Evolutionary conservation across 2,113 vertebrate species (phyloP).

Genomic region (Dascyllus trimaculatus): DNA sequence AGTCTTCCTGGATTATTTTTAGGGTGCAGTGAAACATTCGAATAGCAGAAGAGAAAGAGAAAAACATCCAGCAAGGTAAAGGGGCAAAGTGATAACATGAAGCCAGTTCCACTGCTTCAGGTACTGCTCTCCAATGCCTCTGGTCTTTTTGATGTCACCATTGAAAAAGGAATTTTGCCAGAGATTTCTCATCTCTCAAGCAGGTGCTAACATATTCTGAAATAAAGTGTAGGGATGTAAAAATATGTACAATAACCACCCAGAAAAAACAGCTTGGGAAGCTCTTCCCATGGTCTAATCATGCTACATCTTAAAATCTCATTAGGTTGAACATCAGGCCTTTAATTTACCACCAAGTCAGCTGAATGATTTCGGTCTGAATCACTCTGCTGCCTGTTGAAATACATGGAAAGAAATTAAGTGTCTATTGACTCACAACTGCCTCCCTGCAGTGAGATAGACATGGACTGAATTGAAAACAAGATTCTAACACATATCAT

Average conservation of each 20-base stretch:
- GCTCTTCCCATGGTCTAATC: neutral
- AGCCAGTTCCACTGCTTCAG: neutral
- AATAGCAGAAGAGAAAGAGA: neutral
- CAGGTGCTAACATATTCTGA: neutral
- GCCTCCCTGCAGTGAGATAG: neutral
- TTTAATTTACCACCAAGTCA: neutral
- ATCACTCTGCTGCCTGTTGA: neutral
- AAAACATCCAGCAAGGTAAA: neutral
- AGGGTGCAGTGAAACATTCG: neutral
- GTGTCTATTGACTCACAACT: neutral
- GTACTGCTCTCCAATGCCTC: no score
- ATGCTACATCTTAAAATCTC: neutral
- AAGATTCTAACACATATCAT: neutral
- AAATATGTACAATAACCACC: neutral
- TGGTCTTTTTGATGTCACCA: neutral
- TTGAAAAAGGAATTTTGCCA: neutral
- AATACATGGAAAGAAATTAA: constrained; percentile 4
- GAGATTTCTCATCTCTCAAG: neutral
- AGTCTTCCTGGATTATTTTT: neutral
- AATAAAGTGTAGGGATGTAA: neutral
- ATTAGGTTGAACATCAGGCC: neutral
- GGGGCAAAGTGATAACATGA: no score
- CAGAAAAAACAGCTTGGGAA: neutral
- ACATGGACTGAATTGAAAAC: constrained; percentile 8
- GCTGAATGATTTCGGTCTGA: neutral